Conservation (phyloP, 2,797 vertebrate species). For the Sebastes umbrosus region DNA sequence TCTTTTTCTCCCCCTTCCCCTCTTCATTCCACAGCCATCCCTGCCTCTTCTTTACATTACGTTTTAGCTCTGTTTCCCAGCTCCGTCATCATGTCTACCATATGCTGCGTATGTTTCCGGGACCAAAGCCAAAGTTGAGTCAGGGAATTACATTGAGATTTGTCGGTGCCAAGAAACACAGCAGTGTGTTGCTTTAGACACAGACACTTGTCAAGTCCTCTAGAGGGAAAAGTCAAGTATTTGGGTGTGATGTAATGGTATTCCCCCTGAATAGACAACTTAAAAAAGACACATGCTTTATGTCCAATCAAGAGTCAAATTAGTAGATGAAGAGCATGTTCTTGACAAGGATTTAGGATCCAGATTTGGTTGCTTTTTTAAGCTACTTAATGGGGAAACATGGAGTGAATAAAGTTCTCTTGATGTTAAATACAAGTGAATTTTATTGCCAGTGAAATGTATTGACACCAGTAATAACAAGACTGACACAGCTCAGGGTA, state of each 20-base stretch:
- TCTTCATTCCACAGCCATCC: neutral
- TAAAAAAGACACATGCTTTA: neutral
- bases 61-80: slow-evolving; percentile 2
- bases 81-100: slow-evolving; percentile 52
- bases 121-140: slow-evolving; percentile 62
- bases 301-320: neutral
- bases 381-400: neutral
- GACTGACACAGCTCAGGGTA: neutral
- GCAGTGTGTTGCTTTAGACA: slow-evolving; percentile 39
- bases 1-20: neutral
- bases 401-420: neutral
- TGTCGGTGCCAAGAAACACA: slow-evolving; percentile 64
- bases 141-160: slow-evolving; percentile 60
- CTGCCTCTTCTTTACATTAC: neutral
- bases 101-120: slow-evolving; percentile 64
- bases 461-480: neutral
- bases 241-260: slow-evolving; percentile 58
- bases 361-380: neutral
- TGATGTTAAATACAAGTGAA: slow-evolving; percentile 13
- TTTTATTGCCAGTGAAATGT: neutral
- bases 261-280: slow-evolving; percentile 30
- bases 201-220: slow-evolving; percentile 53
- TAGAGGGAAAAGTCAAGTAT: slow-evolving; percentile 48
- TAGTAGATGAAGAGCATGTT: neutral
- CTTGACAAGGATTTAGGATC: neutral